Conservation (phyloP, 1,140 invertebrate species). For the Hestina assimilis region DNA sequence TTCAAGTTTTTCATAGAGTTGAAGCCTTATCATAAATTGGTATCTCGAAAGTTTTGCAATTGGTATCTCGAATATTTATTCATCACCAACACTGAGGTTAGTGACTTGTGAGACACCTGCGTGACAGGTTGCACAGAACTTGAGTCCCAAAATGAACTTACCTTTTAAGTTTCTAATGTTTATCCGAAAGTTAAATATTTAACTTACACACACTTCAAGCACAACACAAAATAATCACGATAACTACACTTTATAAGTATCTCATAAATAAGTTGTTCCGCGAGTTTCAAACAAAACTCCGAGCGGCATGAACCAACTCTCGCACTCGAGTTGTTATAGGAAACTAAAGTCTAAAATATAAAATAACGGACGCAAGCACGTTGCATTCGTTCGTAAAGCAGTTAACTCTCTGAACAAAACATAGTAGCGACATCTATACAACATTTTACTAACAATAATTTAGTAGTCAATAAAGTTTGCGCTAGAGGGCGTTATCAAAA, state of each 20-base stretch:
- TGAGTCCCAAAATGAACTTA: conserved; percentile 50
- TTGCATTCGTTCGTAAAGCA: conserved; percentile 2
- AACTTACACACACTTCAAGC: conserved; percentile 41
- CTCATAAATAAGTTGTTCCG: conserved; percentile 56
- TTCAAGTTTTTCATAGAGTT: neutral
- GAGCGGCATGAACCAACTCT: conserved; percentile 34
- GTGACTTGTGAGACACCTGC: conserved; percentile 72
- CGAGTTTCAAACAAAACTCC: conserved; percentile 48
- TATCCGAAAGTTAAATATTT: conserved; percentile 19
- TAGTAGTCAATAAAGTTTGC: too few relatives aligned
- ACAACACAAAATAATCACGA: conserved; percentile 50
- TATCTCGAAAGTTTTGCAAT: conserved; percentile 27
- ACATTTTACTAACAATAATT: neutral
- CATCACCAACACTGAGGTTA: conserved; percentile 55
- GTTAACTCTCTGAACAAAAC: neutral
- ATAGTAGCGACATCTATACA: conserved; percentile 32
- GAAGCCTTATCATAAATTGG: conserved; percentile 4
- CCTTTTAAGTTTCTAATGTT: conserved; percentile 39
- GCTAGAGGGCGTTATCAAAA: too few relatives aligned
- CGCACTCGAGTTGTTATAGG: conserved; percentile 43
- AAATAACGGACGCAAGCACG: conserved; percentile 26
- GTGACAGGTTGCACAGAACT: conserved; percentile 70
- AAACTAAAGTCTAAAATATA: too few relatives aligned
- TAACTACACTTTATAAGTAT: conserved; percentile 43
- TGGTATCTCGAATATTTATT: conserved; percentile 43